phyloP scores from a whole-genome alignment of 2,888 invertebrate genomes.

The Blomia tropicalis region DNA sequence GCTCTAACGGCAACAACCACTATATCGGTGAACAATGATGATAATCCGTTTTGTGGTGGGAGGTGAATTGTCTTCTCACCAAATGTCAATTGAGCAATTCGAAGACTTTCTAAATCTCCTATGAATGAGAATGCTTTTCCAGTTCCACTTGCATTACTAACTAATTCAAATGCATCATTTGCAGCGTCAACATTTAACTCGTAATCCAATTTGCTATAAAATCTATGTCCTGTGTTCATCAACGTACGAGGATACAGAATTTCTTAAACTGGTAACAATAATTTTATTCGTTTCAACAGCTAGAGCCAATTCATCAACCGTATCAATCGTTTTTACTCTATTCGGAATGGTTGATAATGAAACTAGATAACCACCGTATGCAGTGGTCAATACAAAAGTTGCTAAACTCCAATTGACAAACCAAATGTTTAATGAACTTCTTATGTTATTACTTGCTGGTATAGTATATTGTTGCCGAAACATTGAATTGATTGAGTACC shows the following conservation, averaged over 20 bases:
- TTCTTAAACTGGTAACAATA: background rate
- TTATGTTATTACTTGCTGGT: too few relatives aligned
- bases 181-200: background rate
- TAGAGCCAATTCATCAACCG: background rate
- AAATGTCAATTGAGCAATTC: background rate
- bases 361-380: slow-evolving; percentile 16
- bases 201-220: background rate
- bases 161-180: background rate
- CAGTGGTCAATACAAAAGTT: slow-evolving; percentile 8
- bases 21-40: slow-evolving; percentile 11
- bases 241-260: background rate
- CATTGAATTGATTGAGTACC: background rate
- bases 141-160: background rate
- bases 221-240: background rate
- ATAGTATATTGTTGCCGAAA: slow-evolving; percentile 1
- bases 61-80: slow-evolving; percentile 25
- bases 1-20: background rate
- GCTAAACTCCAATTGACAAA: background rate
- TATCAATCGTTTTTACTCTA: background rate
- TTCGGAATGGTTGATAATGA: slow-evolving; percentile 6
- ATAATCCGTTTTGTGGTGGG: slow-evolving; percentile 11
- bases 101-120: slow-evolving; percentile 1
- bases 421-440: background rate
- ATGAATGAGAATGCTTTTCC: slow-evolving; percentile 2
- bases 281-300: background rate